Percentiles rank a stretch among this genome's conserved stretches.
These are phyloP conservation scores for Cololabis saira DNA, from an alignment of 2,113 vertebrate species.

Conservation along the genomic window DNA sequence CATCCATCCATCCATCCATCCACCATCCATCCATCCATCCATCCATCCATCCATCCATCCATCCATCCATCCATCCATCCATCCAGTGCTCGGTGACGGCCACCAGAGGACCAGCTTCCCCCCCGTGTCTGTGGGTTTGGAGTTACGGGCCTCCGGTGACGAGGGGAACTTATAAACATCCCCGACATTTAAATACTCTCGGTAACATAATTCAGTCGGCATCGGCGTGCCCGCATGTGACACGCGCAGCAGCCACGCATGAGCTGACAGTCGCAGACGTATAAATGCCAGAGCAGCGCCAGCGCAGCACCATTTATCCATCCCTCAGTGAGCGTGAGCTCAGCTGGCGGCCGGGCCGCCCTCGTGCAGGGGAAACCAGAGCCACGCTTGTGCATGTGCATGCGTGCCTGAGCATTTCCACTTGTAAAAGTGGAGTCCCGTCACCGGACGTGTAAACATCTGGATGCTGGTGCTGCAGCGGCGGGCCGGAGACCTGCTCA, in stretches of 20 bases:
- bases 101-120: no score
- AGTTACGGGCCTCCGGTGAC: no score
- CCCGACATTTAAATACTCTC: not conserved
- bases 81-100: no score
- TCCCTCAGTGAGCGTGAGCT: conserved; percentile 16
- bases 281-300: conserved; percentile 13
- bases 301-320: conserved; percentile 20
- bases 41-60: no score
- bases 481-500: no score
- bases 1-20: no score
- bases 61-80: no score
- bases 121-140: no score
- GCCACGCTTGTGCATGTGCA: conserved; percentile 10
- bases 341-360: conserved; percentile 10
- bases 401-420: conserved; percentile 27
- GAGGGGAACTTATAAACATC: no score
- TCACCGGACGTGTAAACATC: conserved; percentile 37
- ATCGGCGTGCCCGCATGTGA: not conserved
- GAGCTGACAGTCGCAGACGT: not conserved
- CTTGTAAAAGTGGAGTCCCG: conserved; percentile 32
- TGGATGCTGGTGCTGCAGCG: not conserved
- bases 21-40: no score
- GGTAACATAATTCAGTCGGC: not conserved
- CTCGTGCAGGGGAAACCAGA: not conserved
- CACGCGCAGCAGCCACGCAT: not conserved